Evolutionary conservation across 2,888 invertebrate genomes (phyloP).

Genomic region (Callosobruchus maculatus): DNA sequence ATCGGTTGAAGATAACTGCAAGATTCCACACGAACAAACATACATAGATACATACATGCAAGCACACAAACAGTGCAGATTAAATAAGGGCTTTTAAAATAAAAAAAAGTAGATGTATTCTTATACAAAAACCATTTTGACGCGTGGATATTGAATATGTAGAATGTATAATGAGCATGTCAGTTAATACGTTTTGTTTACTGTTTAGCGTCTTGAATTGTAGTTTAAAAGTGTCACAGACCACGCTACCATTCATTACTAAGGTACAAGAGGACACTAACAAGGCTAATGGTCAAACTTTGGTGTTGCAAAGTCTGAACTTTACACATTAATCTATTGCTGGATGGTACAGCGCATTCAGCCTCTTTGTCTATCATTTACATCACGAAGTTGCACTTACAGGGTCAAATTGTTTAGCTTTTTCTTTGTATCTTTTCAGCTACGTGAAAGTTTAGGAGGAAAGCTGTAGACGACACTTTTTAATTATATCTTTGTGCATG

Average conservation of each 20-base stretch:
- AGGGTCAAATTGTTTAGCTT: not conserved
- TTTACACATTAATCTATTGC: slow-evolving; percentile 43
- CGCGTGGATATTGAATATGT: no score
- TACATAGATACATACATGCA: no score
- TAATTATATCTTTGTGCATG: not conserved
- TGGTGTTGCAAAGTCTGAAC: slow-evolving; percentile 38
- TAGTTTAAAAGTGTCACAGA: not conserved
- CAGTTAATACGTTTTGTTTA: not conserved
- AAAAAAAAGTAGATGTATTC: no score
- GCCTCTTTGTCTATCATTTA: not conserved
- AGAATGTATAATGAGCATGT: not conserved
- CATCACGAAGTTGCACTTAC: not conserved
- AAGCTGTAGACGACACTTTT: not conserved
- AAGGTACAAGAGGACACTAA: not conserved
- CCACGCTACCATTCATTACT: not conserved
- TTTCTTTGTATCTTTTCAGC: not conserved
- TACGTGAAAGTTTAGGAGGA: not conserved
- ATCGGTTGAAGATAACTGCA: no score
- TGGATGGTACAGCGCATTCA: slow-evolving; percentile 22
- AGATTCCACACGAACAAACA: no score
- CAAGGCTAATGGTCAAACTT: slow-evolving; percentile 39
- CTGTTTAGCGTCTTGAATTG: not conserved
- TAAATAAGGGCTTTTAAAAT: no score
- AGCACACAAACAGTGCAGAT: no score
- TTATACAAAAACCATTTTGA: no score